phyloP scores from a whole-genome alignment of 2,113 vertebrate species.

The Rattus rattus region DNA sequence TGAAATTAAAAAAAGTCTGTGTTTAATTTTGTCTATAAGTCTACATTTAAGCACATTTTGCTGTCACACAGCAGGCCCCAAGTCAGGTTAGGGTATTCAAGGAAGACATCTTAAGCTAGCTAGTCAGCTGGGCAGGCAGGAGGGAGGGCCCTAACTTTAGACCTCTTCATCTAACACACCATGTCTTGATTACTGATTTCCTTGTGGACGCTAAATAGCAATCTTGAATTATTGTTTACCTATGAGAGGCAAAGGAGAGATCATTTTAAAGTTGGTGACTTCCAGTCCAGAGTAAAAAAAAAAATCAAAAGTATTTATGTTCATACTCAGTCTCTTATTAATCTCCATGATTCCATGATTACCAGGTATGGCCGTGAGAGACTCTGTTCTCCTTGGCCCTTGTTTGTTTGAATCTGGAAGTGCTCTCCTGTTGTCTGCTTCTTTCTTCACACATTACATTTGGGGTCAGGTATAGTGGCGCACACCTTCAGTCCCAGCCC shows the following conservation, averaged over 20 bases:
- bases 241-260: not conserved
- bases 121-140: not conserved
- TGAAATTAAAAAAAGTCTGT: not conserved
- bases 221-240: not conserved
- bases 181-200: not conserved
- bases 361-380: not conserved
- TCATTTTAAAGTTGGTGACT: constrained; percentile 30
- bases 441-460: not conserved
- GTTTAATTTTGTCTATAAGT: not conserved
- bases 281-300: not conserved
- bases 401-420: constrained; percentile 1
- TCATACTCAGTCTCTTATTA: not conserved
- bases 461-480: not conserved
- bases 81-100: not conserved
- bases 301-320: not conserved
- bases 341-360: constrained; percentile 8
- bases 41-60: not conserved
- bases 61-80: not conserved
- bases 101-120: not conserved
- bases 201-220: constrained; percentile 41
- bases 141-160: not conserved
- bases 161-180: not conserved
- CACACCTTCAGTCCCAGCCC: not conserved
- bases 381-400: not conserved
- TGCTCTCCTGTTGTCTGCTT: not conserved